Percentiles rank a stretch among this genome's conserved stretches.
Conservation (phyloP, 2,113 vertebrate genomes). For the Ploceus nigricollis region DNA sequence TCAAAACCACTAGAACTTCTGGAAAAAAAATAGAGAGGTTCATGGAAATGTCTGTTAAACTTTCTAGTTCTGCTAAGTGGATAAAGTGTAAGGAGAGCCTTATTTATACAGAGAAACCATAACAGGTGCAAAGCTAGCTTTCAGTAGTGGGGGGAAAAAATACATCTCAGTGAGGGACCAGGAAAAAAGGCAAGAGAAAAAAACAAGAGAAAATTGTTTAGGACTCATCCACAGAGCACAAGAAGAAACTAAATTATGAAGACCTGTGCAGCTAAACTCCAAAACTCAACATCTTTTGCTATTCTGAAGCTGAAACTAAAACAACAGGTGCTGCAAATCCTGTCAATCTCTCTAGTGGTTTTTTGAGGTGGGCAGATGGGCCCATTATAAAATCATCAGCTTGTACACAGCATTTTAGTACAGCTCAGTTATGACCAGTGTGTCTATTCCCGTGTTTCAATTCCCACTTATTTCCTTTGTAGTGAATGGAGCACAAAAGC, state of each 20-base stretch:
- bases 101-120: neutral
- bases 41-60: neutral
- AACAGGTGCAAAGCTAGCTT: neutral
- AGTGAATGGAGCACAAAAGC: neutral
- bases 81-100: neutral
- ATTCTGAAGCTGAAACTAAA: slow-evolving; percentile 6
- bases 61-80: neutral
- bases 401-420: neutral
- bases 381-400: slow-evolving; percentile 38
- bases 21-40: neutral
- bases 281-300: neutral
- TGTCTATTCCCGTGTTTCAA: neutral
- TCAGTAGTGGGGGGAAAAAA: rapidly evolving
- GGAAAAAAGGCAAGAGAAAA: neutral
- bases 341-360: neutral
- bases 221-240: neutral
- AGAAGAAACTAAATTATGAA: neutral
- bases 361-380: slow-evolving; percentile 25
- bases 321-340: neutral
- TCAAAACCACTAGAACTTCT: neutral
- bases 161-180: neutral
- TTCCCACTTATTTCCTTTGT: slow-evolving; percentile 38
- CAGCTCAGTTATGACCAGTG: slow-evolving; percentile 11
- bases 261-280: neutral
- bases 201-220: neutral